Percentiles rank a stretch among this genome's conserved stretches.
phyloP scores from a whole-genome alignment of 1,140 invertebrate species.

The Aporrectodea caliginosa region DNA sequence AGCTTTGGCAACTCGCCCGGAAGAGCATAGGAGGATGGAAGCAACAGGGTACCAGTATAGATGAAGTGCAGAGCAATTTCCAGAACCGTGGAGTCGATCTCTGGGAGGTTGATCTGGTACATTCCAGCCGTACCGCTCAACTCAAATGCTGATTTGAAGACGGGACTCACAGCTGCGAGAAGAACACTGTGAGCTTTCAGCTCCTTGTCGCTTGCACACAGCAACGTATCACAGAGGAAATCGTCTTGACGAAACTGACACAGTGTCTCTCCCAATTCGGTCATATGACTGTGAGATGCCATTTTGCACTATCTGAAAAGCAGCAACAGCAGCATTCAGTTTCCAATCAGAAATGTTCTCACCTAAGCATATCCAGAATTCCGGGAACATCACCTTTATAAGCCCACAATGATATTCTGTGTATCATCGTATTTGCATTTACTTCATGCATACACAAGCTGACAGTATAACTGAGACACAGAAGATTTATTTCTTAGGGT shows the following conservation, averaged over 20 bases:
- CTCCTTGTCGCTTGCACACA: neutral
- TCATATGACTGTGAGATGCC: neutral
- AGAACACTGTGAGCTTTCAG: constrained; percentile 10
- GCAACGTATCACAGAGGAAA: constrained; percentile 4
- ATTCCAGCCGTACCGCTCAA: constrained; percentile 3
- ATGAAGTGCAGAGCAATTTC: constrained; percentile 10
- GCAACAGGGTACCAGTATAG: constrained; percentile 13
- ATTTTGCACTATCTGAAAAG: too few species aligned
- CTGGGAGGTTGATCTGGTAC: constrained; percentile 4
- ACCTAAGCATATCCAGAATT: too few species aligned
- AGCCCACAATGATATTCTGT: too few species aligned
- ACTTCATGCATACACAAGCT: too few species aligned
- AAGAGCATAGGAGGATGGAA: neutral
- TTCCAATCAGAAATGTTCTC: too few species aligned
- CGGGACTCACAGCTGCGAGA: neutral
- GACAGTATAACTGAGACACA: too few species aligned
- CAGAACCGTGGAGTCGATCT: neutral
- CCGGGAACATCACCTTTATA: too few species aligned
- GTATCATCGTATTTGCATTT: too few species aligned
- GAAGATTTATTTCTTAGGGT: too few species aligned
- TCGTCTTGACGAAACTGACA: neutral
- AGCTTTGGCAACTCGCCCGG: neutral
- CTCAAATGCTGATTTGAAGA: constrained; percentile 10
- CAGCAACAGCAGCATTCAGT: too few species aligned
- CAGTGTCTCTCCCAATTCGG: neutral